phyloP scores from a whole-genome alignment of 2,113 vertebrate genomes.

The Gadus macrocephalus region DNA sequence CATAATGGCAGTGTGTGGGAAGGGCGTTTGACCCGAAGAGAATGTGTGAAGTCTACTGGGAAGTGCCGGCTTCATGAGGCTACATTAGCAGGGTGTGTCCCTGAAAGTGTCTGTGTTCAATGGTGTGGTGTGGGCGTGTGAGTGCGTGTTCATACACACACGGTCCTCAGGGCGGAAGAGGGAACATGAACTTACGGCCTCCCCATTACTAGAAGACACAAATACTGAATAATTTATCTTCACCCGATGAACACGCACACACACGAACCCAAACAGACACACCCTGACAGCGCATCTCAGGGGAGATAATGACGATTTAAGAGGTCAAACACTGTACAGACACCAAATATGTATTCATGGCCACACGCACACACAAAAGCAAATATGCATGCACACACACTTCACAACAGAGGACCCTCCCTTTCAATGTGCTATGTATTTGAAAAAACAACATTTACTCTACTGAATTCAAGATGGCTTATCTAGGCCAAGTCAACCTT shows the following conservation, averaged over 20 bases:
- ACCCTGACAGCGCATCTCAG: conserved; percentile 14
- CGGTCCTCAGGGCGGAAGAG: conserved; percentile 12
- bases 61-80: conserved; percentile 3
- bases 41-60: conserved; percentile 4
- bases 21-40: too few species aligned
- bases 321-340: conserved; percentile 4
- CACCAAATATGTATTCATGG: conserved; percentile 2
- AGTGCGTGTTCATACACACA: conserved; percentile 10
- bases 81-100: conserved; percentile 26
- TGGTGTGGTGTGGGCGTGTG: conserved; percentile 15
- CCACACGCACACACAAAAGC: not conserved
- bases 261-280: conserved; percentile 12
- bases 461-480: not conserved
- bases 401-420: not conserved
- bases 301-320: not conserved
- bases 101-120: conserved; percentile 23
- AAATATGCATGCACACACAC: not conserved
- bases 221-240: conserved; percentile 53
- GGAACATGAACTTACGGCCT: not conserved
- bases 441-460: not conserved
- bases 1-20: not conserved
- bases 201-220: conserved; percentile 19
- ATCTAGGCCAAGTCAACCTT: not conserved
- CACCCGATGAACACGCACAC: conserved; percentile 17
- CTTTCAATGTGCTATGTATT: not conserved